Base-by-base conservation (phyloP, 2,888 invertebrate species). In the Sminthurinus aureus region DNA sequence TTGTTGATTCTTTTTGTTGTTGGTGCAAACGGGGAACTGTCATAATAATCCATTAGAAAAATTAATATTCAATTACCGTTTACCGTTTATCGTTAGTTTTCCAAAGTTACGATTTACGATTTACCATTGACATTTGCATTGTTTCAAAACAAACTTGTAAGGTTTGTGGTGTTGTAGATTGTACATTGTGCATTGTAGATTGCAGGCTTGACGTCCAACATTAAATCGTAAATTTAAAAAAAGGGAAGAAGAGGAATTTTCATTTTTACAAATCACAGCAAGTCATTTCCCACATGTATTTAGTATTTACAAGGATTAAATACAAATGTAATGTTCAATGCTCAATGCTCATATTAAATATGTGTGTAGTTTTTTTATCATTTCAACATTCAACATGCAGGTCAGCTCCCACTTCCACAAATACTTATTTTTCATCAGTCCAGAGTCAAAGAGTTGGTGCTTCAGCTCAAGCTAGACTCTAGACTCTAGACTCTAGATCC, bases 11-110 rank as follows among this genome's bases (percentile, higher is more conserved):
- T 38, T 38, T 1, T 38, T 38, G 38, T 38, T 38, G 38, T 38
- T 38, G 38, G 58, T 15, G n/a, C 66, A 6, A 66, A 20, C 20
- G 66, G 24, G 24, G 6, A 26, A 11, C 71, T 26, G 71, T 71
- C 71, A 71, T 24, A 71, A 71, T 71, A 71, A 71, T 24, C 24
- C 22, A 71, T 71, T 71, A 71, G 13, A 13, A 71, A 24, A 71
- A 71, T 71, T 71, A 71, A 71, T 71, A 71, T 71, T 71, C 71
- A 71, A 71, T 71, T 71, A 71, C 24, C 58, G 58, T 58, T 71
- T 71, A 71, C 24, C 58, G 58, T 58, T 58, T 58, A 58, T 58
- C 58, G 13, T 15, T 22, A n/a, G 20, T 69, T 20, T 69, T 13
- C 12, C 20, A 20, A 22, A 20, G 69, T 12, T 12, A 69, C 20